A percentile compares a stretch with the other conserved stretches of the same genome.
These are phyloP conservation scores for Danio aesculapii DNA, from an alignment of 2,797 vertebrate genomes.

Conservation along the genomic window DNA sequence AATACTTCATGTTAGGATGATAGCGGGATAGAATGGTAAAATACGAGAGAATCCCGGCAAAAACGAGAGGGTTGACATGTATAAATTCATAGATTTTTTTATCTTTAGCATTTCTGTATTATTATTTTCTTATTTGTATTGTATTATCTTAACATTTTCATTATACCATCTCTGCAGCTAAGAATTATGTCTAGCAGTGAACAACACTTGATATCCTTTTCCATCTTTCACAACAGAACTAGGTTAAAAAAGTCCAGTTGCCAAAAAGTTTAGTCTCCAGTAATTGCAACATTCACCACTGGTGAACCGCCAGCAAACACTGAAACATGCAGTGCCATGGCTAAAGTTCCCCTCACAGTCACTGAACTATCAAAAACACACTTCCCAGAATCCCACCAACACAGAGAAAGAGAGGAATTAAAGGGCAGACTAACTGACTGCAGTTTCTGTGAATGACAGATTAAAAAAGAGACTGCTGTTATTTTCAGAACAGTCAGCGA, in stretches of 20 bases:
- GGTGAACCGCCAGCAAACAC: neutral
- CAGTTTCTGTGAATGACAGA: conserved; percentile 28
- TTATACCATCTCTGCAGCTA: neutral
- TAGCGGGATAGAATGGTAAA: no score
- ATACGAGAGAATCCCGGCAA: no score
- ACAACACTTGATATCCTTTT: neutral
- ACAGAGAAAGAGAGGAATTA: neutral
- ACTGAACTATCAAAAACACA: conserved; percentile 26
- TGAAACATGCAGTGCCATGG: neutral
- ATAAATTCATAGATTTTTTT: no score
- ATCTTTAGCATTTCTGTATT: no score
- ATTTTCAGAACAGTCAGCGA: neutral
- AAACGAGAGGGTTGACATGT: no score
- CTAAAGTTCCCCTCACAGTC: conserved; percentile 5
- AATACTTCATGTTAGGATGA: no score
- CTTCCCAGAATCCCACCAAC: conserved; percentile 32
- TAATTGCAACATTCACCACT: neutral
- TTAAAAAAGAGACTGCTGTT: neutral
- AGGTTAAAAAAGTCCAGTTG: neutral
- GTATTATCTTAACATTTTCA: no score
- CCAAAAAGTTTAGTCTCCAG: neutral
- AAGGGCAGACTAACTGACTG: conserved; percentile 1
- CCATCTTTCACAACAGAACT: neutral
- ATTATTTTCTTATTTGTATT: no score
- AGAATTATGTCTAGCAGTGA: neutral